A percentile compares a stretch with the other conserved stretches of the same genome.
These are phyloP conservation scores for Amphipoea lucens DNA, from an alignment of 2,888 invertebrate species.

Conservation along the genomic window DNA sequence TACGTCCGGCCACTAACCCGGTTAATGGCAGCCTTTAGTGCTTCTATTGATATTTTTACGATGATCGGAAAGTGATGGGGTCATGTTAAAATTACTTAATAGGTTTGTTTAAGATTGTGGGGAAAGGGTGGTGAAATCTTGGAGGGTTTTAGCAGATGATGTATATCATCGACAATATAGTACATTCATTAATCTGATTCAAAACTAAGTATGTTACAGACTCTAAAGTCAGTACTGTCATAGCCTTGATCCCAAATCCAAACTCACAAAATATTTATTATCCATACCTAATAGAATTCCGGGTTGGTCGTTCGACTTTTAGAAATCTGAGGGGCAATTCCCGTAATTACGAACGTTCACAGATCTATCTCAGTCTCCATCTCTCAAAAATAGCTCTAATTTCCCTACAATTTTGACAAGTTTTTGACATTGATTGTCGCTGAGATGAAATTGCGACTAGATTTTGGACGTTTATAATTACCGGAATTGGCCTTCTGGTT, in stretches of 20 bases:
- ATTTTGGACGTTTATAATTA: too few species aligned
- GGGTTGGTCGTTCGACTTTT: background rate
- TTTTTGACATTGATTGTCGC: too few species aligned
- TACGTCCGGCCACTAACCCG: constrained; percentile 75
- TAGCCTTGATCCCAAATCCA: background rate
- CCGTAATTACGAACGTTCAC: too few species aligned
- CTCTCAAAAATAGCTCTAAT: too few species aligned
- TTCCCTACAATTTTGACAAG: too few species aligned
- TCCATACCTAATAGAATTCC: background rate
- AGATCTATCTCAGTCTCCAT: too few species aligned
- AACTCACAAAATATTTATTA: background rate
- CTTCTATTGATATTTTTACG: constrained; percentile 57
- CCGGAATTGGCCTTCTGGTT: background rate
- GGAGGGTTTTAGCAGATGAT: background rate
- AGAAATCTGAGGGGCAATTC: background rate
- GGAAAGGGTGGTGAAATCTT: too few species aligned
- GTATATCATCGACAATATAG: background rate
- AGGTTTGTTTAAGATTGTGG: constrained; percentile 8
- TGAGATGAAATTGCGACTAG: too few species aligned
- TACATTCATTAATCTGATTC: background rate
- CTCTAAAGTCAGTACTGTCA: background rate
- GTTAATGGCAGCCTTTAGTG: constrained; percentile 59
- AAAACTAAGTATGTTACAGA: background rate
- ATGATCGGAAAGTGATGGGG: constrained; percentile 47
- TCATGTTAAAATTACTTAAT: constrained; percentile 28